These are phyloP conservation scores for Petrocephalus microphthalmus DNA, from an alignment of 2,113 vertebrate genomes.

Conservation along the genomic window DNA sequence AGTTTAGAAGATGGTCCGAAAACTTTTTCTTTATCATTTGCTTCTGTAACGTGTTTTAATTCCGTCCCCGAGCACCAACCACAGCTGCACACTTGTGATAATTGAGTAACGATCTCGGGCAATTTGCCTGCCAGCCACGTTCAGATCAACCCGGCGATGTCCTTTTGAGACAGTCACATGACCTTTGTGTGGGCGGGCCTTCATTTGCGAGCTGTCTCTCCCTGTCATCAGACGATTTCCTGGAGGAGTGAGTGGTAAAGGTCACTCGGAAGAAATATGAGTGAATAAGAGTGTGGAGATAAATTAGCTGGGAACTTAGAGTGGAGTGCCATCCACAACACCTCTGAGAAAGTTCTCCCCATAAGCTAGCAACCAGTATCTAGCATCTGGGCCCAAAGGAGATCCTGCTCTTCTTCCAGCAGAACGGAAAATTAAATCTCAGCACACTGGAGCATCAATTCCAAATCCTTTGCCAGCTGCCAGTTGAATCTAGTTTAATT, in stretches of 20 bases:
- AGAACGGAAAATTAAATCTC: not conserved
- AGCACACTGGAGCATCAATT: not conserved
- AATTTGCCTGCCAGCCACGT: slow-evolving; percentile 24
- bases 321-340: not conserved
- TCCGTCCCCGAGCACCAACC: not conserved
- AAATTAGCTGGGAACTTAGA: not conserved
- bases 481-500: not conserved
- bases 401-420: not conserved
- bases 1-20: slow-evolving; percentile 18
- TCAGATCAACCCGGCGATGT: slow-evolving; percentile 51
- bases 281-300: not conserved
- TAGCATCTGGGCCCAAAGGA: not conserved
- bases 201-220: slow-evolving; percentile 57
- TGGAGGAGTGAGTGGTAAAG: slow-evolving; percentile 45
- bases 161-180: slow-evolving; percentile 51
- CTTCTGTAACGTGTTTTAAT: slow-evolving; percentile 8
- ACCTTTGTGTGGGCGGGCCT: slow-evolving; percentile 58
- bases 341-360: slow-evolving; percentile 1
- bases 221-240: slow-evolving; percentile 26
- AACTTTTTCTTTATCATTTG: not conserved
- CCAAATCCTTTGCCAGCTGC: not conserved
- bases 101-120: not conserved
- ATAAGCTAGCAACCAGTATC: not conserved
- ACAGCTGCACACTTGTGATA: not conserved
- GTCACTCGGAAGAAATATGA: slow-evolving; percentile 42